Evolutionary conservation across 2,888 invertebrate species (phyloP), one percentile per base, ranked within the genome.

Genomic region (Aphidoletes aphidimyza): DNA sequence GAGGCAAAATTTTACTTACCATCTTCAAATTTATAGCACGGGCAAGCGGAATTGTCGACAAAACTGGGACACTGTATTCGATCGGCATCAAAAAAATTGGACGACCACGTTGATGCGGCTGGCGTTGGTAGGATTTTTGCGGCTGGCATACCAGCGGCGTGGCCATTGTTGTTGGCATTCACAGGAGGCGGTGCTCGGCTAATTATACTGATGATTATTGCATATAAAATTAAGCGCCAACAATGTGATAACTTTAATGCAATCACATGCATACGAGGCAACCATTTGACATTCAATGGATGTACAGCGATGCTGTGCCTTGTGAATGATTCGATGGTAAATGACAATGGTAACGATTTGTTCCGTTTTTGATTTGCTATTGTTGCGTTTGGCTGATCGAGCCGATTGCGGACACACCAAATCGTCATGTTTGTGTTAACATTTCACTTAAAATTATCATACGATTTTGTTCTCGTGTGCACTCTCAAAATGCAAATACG

Each of bases 1-100:
- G 30, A n/a, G n/a, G 17, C 19, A 36, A 84, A 84, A 69, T 37
- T 85, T 85, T 85, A 88, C 91, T 89, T 90, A 93, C 93, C 97
- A 91, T 96, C 96, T 90, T 96, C 96, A 90, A 97, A 96, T 90
- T 95, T 95, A 92, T 96, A 97, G 91, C 97, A 97, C 8, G 96
- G 96, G 90, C 97, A 97, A 87, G 94, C 94, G 69, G 95, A 94
- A 89, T 94, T 95, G 87, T 94, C 93, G 88, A 94, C 92, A 88
- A 94, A 92, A 88, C 93, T 94, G 86, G 95, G 95, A 89, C 95
- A 96, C 88, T 94, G 91, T 89, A 90, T 90, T 89, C 90, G 86
- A 59, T 84, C 86, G 2, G 81, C 36, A 81, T 81, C 81, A 37
- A 81, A 81, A 81, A 81, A 81, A 37, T 81, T 81, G 36, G 81